phyloP scores from a whole-genome alignment of 1,140 invertebrate genomes.

The Nebria ingens region DNA sequence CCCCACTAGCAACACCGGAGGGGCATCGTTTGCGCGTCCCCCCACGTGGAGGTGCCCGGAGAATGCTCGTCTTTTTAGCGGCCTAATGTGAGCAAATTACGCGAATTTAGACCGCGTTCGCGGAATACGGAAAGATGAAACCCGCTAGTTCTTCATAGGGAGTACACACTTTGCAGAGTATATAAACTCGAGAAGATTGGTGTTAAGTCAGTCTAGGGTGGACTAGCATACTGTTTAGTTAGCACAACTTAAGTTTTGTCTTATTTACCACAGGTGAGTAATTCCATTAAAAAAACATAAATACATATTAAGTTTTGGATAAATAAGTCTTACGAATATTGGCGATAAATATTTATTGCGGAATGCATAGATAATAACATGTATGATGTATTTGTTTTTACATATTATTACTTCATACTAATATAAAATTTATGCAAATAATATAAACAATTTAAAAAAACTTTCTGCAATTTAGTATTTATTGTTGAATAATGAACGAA shows the following conservation, averaged over 20 bases:
- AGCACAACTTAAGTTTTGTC: neutral
- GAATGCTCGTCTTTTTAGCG: neutral
- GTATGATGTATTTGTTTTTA: no score
- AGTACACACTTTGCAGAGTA: neutral
- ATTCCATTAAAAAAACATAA: no score
- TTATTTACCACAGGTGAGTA: neutral
- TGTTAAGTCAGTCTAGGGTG: neutral
- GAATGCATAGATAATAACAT: no score
- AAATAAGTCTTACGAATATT: no score
- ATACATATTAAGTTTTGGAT: no score
- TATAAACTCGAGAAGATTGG: neutral
- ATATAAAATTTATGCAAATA: neutral
- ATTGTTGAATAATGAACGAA: neutral
- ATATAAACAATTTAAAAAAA: neutral
- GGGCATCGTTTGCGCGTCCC: neutral
- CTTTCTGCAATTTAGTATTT: neutral
- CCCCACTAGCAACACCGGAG: neutral
- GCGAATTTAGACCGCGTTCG: neutral
- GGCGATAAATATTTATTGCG: no score
- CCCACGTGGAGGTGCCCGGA: neutral
- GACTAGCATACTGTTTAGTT: neutral
- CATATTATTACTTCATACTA: neutral
- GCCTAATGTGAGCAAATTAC: conserved; percentile 5
- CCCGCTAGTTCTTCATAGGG: neutral
- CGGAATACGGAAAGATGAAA: conserved; percentile 7